Conservation (phyloP, 2,888 invertebrate species). For the Stenoptilia bipunctidactyla region DNA sequence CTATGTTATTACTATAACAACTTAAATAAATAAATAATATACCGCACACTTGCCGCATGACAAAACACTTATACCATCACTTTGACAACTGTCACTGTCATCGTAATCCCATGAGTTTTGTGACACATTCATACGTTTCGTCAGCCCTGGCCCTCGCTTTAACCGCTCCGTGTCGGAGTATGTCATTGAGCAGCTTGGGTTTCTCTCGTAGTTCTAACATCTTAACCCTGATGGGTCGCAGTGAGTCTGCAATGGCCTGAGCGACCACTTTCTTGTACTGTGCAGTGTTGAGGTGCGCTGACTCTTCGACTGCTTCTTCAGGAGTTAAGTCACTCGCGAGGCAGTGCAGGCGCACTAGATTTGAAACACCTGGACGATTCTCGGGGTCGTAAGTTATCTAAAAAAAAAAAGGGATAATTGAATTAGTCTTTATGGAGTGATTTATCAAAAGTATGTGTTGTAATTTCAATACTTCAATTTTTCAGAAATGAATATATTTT, state of each 20-base stretch:
- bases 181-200: conserved; percentile 64
- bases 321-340: conserved; percentile 75
- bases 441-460: too few species aligned
- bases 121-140: conserved; percentile 19
- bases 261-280: conserved; percentile 64
- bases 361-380: conserved; percentile 87
- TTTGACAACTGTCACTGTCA: conserved; percentile 42
- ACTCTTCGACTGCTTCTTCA: conserved; percentile 78
- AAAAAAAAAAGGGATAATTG: too few species aligned
- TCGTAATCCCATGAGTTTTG: conserved; percentile 50
- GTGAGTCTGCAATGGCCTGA: conserved; percentile 22
- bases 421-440: too few species aligned
- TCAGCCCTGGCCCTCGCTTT: conserved; percentile 59
- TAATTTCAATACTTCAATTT: too few species aligned
- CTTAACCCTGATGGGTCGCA: conserved; percentile 27
- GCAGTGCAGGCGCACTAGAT: conserved; percentile 88
- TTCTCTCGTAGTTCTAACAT: conserved; percentile 70
- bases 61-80: background rate
- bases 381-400: conserved; percentile 83
- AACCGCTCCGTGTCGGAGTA: conserved; percentile 67
- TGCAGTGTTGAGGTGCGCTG: conserved; percentile 77
- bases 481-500: too few species aligned
- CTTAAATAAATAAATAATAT: too few species aligned
- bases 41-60: too few species aligned
- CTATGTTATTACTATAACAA: too few species aligned